Evolutionary conservation across 2,797 vertebrate genomes (phyloP).

Genomic region (Geotrypetes seraphini): DNA sequence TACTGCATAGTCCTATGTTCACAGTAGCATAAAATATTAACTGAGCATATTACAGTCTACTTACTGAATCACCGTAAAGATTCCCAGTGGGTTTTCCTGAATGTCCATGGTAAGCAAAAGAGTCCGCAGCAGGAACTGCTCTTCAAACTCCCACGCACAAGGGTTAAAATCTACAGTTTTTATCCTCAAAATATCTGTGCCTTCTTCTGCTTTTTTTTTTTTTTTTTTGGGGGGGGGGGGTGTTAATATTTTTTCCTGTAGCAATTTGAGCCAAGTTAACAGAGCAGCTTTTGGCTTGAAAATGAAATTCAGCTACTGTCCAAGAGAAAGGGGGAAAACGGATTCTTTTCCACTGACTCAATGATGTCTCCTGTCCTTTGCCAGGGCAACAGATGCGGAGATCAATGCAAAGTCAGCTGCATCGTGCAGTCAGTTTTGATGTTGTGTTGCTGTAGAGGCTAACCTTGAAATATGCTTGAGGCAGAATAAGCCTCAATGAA

Average conservation of each 20-base stretch:
- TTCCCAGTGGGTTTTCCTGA: constrained; percentile 61
- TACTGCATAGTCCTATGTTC: constrained; percentile 21
- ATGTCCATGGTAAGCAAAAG: constrained; percentile 51
- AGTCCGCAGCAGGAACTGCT: constrained; percentile 5
- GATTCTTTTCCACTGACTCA: constrained; percentile 62
- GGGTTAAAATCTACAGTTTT: too few species aligned
- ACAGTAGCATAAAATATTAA: constrained; percentile 18
- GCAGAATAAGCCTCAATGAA: constrained; percentile 20
- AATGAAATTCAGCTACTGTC: constrained; percentile 40
- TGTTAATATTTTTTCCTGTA: constrained; percentile 35
- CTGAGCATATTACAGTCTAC: constrained; percentile 38
- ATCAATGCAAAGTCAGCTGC: constrained; percentile 74
- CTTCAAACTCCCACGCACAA: too few species aligned
- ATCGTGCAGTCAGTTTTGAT: constrained; percentile 34
- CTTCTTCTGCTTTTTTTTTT: background rate
- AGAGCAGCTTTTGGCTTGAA: constrained; percentile 42
- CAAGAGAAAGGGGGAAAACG: constrained; percentile 35
- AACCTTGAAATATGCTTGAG: constrained; percentile 33
- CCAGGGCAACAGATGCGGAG: constrained; percentile 57
- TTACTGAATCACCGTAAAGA: constrained; percentile 83
- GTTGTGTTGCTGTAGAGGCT: constrained; percentile 26
- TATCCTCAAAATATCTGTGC: background rate
- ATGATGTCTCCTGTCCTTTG: constrained; percentile 53
- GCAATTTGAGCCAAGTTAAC: too few species aligned
- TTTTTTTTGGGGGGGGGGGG: too few species aligned